Conservation (phyloP, 2,113 vertebrate genomes). For the Brachirus orientalis region DNA sequence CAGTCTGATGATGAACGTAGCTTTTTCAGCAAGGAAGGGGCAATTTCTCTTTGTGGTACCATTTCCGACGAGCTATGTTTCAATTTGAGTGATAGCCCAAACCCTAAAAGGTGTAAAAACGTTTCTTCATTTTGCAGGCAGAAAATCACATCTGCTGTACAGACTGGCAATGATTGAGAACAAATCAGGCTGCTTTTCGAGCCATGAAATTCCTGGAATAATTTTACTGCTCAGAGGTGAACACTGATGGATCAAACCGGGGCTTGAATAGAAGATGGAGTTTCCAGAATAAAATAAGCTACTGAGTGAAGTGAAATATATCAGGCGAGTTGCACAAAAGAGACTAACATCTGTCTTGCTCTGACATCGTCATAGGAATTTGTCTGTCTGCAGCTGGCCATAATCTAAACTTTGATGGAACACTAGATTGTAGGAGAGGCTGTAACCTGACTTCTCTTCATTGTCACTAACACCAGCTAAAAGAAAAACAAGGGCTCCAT, state of each 20-base stretch:
- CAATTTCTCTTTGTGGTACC: conserved; percentile 4
- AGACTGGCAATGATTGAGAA: conserved; percentile 29
- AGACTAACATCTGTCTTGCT: conserved; percentile 92
- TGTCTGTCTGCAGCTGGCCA: conserved; percentile 90
- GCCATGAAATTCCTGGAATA: conserved; percentile 36
- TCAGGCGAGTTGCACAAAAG: conserved; percentile 85
- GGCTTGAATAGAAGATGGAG: no score
- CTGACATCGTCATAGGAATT: conserved; percentile 91
- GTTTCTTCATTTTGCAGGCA: conserved; percentile 31
- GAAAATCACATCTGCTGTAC: conserved; percentile 33
- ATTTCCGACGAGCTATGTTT: not conserved
- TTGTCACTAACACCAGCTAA: conserved; percentile 67
- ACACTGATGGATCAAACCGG: no score
- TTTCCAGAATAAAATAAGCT: no score
- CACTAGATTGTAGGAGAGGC: conserved; percentile 92
- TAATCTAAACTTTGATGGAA: conserved; percentile 93
- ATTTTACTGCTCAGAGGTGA: not conserved
- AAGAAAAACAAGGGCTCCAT: conserved; percentile 79
- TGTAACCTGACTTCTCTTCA: conserved; percentile 90
- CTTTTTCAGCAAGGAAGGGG: conserved; percentile 2
- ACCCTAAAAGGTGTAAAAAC: not conserved
- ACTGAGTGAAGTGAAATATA: no score
- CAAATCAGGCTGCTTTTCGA: no score
- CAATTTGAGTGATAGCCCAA: no score
- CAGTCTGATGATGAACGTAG: conserved; percentile 13